A percentile compares a stretch with the other conserved stretches of the same genome.
Conservation (phyloP, 1,140 invertebrate species). For the Hestina assimilis region DNA sequence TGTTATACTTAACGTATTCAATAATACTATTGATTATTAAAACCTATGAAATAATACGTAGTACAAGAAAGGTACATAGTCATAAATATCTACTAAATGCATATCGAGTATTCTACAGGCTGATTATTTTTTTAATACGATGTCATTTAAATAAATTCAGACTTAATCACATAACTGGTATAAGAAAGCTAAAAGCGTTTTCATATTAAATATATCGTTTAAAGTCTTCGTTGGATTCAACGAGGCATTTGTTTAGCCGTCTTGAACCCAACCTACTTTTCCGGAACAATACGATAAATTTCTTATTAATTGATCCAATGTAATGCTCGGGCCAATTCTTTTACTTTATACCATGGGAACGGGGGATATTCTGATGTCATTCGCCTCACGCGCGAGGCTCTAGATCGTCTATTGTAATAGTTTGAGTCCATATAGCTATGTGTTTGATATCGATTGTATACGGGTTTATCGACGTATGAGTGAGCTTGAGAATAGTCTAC, state of each 20-base stretch:
- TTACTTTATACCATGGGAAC: constrained; percentile 87
- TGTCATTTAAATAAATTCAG: constrained; percentile 15
- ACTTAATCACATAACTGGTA: constrained; percentile 38
- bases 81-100: constrained; percentile 32
- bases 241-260: constrained; percentile 49
- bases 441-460: constrained; percentile 67
- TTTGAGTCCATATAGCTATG: constrained; percentile 60
- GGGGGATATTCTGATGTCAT: constrained; percentile 71
- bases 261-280: constrained; percentile 72
- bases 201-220: constrained; percentile 37
- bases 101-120: constrained; percentile 27
- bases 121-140: constrained; percentile 14
- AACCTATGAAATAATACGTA: constrained; percentile 18
- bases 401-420: constrained; percentile 71
- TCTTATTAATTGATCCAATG: constrained; percentile 77
- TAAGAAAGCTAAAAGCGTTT: constrained; percentile 49
- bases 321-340: constrained; percentile 80
- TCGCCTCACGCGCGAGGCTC: constrained; percentile 73
- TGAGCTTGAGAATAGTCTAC: constrained; percentile 75
- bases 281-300: constrained; percentile 41
- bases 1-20: constrained; percentile 15
- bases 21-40: constrained; percentile 26
- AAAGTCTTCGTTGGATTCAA: constrained; percentile 70
- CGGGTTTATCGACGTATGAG: constrained; percentile 55
- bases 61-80: constrained; percentile 21